phyloP scores from a whole-genome alignment of 2,888 invertebrate species.

The Catonia carolina region DNA sequence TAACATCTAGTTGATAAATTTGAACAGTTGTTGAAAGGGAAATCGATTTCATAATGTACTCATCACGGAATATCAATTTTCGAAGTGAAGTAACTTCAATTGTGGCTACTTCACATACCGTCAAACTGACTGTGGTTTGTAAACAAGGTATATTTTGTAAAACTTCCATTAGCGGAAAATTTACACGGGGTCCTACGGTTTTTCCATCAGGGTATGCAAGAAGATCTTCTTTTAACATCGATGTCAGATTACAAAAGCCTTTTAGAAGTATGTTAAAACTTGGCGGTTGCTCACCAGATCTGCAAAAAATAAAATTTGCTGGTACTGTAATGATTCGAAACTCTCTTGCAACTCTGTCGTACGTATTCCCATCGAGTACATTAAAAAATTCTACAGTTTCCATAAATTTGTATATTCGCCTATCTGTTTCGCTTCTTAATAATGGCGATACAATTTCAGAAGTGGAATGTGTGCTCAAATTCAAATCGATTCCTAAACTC shows the following conservation, averaged over 20 bases:
- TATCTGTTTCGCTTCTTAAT: neutral
- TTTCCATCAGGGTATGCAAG: neutral
- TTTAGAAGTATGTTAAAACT: neutral
- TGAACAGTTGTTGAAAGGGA: neutral
- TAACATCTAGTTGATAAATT: neutral
- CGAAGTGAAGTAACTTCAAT: neutral
- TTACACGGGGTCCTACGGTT: neutral
- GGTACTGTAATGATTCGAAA: neutral
- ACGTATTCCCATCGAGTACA: neutral
- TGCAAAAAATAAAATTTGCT: slow-evolving; percentile 1
- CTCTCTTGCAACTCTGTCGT: neutral
- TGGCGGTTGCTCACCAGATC: slow-evolving; percentile 1
- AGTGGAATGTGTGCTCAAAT: neutral
- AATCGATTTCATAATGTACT: neutral
- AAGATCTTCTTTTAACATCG: slow-evolving; percentile 3
- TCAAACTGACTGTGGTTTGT: neutral
- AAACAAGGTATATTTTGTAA: neutral
- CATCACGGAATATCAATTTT: neutral
- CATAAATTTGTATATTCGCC: neutral
- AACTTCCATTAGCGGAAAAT: slow-evolving; percentile 3
- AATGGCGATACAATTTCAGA: neutral
- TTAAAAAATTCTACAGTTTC: neutral
- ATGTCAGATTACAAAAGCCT: neutral
- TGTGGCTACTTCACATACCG: slow-evolving; percentile 3
- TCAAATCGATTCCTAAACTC: neutral